A percentile compares a stretch with the other conserved stretches of the same genome.
Evolutionary conservation across 2,797 vertebrate genomes (phyloP).

Genomic region (Dicrostonyx torquatus): DNA sequence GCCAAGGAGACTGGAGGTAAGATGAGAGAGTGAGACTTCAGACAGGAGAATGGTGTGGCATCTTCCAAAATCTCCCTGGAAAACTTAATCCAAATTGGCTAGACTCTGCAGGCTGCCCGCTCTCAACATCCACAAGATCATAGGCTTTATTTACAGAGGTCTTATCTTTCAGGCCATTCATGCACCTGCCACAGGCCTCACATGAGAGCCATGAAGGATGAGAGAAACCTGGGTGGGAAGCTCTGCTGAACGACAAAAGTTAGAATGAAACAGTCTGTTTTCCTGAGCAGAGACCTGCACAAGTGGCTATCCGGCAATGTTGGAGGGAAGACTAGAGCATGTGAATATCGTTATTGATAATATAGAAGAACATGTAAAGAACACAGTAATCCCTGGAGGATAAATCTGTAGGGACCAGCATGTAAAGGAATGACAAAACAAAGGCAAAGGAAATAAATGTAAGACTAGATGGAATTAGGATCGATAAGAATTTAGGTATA

Average conservation of each 20-base stretch:
- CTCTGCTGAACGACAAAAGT: not conserved
- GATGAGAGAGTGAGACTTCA: constrained; percentile 61
- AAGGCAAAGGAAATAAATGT: not conserved
- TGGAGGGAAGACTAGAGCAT: constrained; percentile 15
- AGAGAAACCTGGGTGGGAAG: not conserved
- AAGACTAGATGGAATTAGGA: not conserved
- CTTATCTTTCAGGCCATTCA: constrained; percentile 60
- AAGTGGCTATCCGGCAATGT: rapidly evolving
- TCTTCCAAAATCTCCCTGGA: constrained; percentile 75
- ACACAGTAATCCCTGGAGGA: constrained; percentile 26
- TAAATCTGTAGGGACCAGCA: not conserved
- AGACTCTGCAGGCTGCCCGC: constrained; percentile 62
- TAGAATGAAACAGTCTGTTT: not conserved
- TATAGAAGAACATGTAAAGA: constrained; percentile 55
- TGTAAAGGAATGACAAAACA: not conserved
- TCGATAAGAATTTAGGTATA: not conserved
- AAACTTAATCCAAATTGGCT: constrained; percentile 81
- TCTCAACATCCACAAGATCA: constrained; percentile 48
- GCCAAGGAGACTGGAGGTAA: constrained; percentile 51
- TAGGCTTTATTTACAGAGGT: constrained; percentile 73
- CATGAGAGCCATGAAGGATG: not conserved
- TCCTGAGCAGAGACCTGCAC: not conserved
- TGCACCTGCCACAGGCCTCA: not conserved
- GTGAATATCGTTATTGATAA: constrained; percentile 33
- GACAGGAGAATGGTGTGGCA: constrained; percentile 49